Conservation (phyloP, 2,113 vertebrate genomes). For the Fulica atra region DNA sequence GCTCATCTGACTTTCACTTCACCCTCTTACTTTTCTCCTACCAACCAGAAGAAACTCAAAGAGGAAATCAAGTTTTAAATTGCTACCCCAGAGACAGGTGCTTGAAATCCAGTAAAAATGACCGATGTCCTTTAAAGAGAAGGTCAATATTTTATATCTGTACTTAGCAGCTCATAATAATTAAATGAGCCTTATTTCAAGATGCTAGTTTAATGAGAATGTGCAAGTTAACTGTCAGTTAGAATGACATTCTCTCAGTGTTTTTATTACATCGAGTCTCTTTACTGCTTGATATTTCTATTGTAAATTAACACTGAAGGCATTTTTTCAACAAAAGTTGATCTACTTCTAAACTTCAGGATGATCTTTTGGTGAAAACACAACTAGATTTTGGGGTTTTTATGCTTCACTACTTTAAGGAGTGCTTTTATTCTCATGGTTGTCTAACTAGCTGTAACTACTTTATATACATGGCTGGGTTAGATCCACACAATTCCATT, state of each 20-base stretch:
- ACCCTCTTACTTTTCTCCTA: background rate
- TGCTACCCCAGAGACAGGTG: background rate
- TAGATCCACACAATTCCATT: background rate
- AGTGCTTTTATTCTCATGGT: background rate
- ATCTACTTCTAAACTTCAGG: background rate
- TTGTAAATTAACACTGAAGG: background rate
- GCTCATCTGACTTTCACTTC: background rate
- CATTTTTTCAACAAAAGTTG: background rate
- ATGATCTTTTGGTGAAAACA: background rate
- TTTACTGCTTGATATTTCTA: conserved; percentile 1
- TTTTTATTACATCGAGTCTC: background rate
- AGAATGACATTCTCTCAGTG: background rate
- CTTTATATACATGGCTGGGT: background rate
- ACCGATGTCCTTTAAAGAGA: background rate
- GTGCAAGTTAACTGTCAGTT: conserved; percentile 23
- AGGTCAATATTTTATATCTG: conserved; percentile 48
- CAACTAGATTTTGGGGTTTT: background rate
- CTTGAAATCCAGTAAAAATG: background rate
- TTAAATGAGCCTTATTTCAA: conserved; percentile 42
- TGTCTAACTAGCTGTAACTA: background rate
- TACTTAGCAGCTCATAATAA: conserved; percentile 29
- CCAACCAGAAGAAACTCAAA: background rate
- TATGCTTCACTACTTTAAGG: background rate
- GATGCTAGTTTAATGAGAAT: conserved; percentile 44
- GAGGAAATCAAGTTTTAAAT: conserved; percentile 5